Conservation (phyloP, 2,113 vertebrate species). For the Oryctolagus cuniculus region mOryCun1.1 NC_091439.1:85930001-85930500, state of each 20-base stretch:
- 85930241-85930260: neutral
- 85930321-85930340: constrained; percentile 90
- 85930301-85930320: constrained; percentile 90
- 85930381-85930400: constrained; percentile 89
- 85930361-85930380: constrained; percentile 92
- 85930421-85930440: constrained; percentile 91
- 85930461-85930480: constrained; percentile 88
- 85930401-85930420: constrained; percentile 89
- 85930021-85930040: neutral
- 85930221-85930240: too few species aligned
- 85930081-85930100: neutral
- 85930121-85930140: neutral
- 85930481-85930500: too few species aligned
- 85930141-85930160: neutral
- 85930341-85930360: constrained; percentile 90
- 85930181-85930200: neutral
- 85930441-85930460: constrained; percentile 94
- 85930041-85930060: neutral
- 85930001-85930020: neutral
- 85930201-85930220: neutral
- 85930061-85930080: neutral
- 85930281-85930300: constrained; percentile 71
- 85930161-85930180: neutral
- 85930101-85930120: neutral
- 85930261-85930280: constrained; percentile 64